A percentile compares a stretch with the other conserved stretches of the same genome.
Evolutionary conservation across 2,888 invertebrate species (phyloP).

Genomic region (Drosophila putrida): DNA sequence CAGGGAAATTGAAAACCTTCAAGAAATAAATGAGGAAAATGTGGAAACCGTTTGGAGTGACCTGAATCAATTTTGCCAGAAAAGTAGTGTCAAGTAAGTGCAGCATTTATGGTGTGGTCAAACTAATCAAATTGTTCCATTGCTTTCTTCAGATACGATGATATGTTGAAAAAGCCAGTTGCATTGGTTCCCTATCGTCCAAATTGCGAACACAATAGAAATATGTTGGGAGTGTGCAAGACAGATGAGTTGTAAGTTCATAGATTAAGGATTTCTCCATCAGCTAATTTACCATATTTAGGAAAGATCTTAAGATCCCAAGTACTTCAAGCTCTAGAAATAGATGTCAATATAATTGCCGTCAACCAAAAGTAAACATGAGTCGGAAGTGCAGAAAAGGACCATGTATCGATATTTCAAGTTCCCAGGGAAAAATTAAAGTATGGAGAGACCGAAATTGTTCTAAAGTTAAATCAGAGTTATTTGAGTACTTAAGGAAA

Average conservation of each 20-base stretch:
- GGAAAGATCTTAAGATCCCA: constrained; percentile 22
- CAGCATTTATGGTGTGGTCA: too few relatives aligned
- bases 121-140: not conserved
- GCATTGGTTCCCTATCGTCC: constrained; percentile 29
- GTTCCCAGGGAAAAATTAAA: not conserved
- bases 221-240: constrained; percentile 18
- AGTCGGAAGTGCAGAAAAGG: not conserved
- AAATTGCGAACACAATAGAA: not conserved
- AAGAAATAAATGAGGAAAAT: constrained; percentile 20
- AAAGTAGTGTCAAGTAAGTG: constrained; percentile 7
- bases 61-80: constrained; percentile 16
- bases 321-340: too few relatives aligned
- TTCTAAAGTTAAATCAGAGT: not conserved
- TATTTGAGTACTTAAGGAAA: not conserved
- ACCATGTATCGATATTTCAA: not conserved
- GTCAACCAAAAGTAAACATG: not conserved
- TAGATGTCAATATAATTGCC: not conserved
- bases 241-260: constrained; percentile 46
- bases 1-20: not conserved
- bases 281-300: not conserved
- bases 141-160: not conserved
- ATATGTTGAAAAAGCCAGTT: constrained; percentile 8
- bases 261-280: not conserved
- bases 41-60: not conserved
- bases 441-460: not conserved